phyloP scores from a whole-genome alignment of 1,140 invertebrate species.

The Pteromalus puparum region DNA sequence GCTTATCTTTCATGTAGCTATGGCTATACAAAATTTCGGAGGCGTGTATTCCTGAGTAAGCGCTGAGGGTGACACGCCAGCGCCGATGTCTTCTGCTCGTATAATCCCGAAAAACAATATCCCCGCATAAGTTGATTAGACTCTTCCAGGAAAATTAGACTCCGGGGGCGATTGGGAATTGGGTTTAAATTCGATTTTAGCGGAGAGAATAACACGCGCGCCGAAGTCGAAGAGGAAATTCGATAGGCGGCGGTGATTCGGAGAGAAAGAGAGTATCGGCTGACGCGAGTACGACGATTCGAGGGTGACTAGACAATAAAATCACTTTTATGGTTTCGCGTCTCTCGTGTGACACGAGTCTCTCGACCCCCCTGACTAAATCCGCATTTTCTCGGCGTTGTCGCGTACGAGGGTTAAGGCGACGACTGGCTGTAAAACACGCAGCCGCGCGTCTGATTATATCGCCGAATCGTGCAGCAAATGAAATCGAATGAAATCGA shows the following conservation, averaged over 20 bases:
- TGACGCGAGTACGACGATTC: constrained; percentile 1
- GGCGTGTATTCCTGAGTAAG: no score
- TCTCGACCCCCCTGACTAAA: background rate
- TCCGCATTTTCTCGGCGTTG: constrained; percentile 18
- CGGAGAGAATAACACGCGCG: background rate
- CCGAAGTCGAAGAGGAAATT: background rate
- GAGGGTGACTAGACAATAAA: constrained; percentile 25
- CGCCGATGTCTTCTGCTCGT: no score
- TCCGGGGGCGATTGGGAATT: background rate
- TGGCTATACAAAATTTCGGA: no score
- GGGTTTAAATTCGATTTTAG: constrained; percentile 25
- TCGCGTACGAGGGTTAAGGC: background rate
- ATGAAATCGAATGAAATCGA: constrained; percentile 8
- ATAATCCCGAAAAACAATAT: constrained; percentile 12
- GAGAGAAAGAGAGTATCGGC: background rate
- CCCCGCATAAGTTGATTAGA: background rate
- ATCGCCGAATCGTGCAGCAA: background rate
- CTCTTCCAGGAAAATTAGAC: background rate
- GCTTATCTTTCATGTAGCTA: no score
- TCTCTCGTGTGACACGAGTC: background rate
- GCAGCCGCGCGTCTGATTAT: background rate
- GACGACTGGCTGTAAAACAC: background rate
- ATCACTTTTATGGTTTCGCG: constrained; percentile 35
- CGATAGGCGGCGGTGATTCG: constrained; percentile 16
- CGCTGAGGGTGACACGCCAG: no score